A percentile compares a stretch with the other conserved stretches of the same genome.
Evolutionary conservation across 2,888 invertebrate species (phyloP).

Genomic region (Autographa pulchrina): DNA sequence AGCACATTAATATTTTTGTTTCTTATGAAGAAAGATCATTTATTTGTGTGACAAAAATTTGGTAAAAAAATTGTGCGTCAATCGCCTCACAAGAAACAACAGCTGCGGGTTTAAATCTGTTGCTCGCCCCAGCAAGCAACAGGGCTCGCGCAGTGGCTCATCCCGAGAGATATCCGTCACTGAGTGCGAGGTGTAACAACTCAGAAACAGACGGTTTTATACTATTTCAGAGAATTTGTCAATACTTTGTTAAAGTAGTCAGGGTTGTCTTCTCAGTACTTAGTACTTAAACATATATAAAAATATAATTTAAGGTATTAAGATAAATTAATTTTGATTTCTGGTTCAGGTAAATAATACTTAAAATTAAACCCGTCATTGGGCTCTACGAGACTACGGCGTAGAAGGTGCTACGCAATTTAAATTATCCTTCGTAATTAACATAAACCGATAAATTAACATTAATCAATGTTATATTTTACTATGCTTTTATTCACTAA

Average conservation of each 20-base stretch:
- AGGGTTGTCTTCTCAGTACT: constrained; percentile 8
- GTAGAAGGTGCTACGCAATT: too few species aligned
- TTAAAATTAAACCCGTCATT: too few species aligned
- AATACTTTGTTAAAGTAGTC: constrained; percentile 12
- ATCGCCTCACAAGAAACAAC: constrained; percentile 7
- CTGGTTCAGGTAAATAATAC: too few species aligned
- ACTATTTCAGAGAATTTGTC: not conserved
- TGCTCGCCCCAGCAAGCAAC: not conserved
- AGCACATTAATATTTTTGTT: too few species aligned
- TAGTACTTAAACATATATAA: not conserved
- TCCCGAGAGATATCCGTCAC: constrained; percentile 5
- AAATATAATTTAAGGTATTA: too few species aligned
- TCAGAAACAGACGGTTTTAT: constrained; percentile 14
- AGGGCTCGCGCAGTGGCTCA: constrained; percentile 7
- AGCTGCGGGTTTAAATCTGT: constrained; percentile 18
- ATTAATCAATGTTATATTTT: too few species aligned
- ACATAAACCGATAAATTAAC: too few species aligned
- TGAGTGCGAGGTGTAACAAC: constrained; percentile 6
- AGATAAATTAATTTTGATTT: too few species aligned
- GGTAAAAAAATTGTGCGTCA: not conserved
- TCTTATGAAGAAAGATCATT: too few species aligned
- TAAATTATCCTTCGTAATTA: too few species aligned
- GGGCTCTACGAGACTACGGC: too few species aligned
- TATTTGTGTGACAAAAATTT: not conserved
- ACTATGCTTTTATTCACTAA: too few species aligned